phyloP scores from a whole-genome alignment of 2,797 vertebrate genomes.

The Trichosurus vulpecula region DNA sequence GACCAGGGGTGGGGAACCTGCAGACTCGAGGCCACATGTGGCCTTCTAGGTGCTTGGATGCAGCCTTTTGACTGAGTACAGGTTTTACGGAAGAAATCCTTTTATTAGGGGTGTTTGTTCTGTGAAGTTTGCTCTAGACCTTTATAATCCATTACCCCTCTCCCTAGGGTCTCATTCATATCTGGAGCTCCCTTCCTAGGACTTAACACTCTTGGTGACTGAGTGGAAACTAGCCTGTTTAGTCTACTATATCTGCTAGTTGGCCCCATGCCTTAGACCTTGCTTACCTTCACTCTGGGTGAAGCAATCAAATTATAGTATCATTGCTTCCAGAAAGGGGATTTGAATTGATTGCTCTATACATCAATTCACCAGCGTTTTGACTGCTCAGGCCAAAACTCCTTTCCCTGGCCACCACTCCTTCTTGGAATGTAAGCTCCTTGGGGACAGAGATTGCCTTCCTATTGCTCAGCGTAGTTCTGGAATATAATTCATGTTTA shows the following conservation, averaged over 20 bases:
- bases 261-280: neutral
- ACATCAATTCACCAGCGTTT: neutral
- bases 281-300: neutral
- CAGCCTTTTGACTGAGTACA: too few species aligned
- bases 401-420: neutral
- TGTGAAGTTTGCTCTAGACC: neutral
- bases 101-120: too few species aligned
- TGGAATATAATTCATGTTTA: neutral
- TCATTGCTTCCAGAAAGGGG: neutral
- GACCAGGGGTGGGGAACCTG: too few species aligned
- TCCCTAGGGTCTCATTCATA: neutral
- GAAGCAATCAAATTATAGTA: neutral
- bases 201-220: neutral
- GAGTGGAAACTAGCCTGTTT: neutral
- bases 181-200: neutral
- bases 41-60: too few species aligned
- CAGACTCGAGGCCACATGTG: too few species aligned
- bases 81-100: too few species aligned
- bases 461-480: neutral
- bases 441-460: neutral
- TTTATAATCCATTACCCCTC: neutral
- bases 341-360: neutral
- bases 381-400: neutral
- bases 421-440: neutral
- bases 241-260: neutral